These are phyloP conservation scores for Enteromius mattozi DNA, from an alignment of 2,797 vertebrate species.

Conservation along the genomic window DNA sequence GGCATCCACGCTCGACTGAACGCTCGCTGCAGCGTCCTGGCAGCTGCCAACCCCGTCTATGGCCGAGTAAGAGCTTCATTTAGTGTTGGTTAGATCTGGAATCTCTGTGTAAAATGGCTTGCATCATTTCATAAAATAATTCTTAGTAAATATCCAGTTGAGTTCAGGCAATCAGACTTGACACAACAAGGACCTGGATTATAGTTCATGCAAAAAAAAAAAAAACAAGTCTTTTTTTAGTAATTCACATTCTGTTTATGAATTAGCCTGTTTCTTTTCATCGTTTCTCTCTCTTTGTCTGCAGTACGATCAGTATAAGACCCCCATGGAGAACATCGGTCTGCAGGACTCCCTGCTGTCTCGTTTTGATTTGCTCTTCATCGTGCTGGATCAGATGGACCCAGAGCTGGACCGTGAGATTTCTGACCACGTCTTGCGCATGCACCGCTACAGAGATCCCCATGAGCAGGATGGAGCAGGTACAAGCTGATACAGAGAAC, in stretches of 20 bases:
- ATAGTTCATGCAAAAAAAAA: neutral
- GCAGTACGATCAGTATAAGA: constrained; percentile 98
- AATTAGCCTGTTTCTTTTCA: neutral
- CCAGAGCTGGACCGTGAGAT: constrained; percentile 93
- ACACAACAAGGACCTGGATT: neutral
- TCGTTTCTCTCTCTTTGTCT: neutral
- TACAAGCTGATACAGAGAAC: constrained; percentile 53
- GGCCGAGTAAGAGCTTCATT: constrained; percentile 83
- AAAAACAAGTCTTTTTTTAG: neutral
- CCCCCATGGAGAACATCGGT: constrained; percentile 98
- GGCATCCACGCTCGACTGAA: constrained; percentile 97
- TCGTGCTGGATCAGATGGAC: constrained; percentile 97
- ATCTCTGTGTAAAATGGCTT: neutral
- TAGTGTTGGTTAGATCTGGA: neutral
- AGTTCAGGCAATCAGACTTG: neutral
- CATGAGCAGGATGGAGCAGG: constrained; percentile 91
- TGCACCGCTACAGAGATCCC: constrained; percentile 93
- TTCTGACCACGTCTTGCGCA: constrained; percentile 93
- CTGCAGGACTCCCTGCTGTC: constrained; percentile 96
- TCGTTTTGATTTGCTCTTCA: constrained; percentile 96
- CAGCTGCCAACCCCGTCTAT: constrained; percentile 94
- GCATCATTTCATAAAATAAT: neutral
- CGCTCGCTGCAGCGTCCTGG: constrained; percentile 96
- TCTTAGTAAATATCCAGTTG: neutral
- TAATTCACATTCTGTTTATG: neutral